Conservation (phyloP, 2,888 invertebrate species). For the Lobophora halterata region DNA sequence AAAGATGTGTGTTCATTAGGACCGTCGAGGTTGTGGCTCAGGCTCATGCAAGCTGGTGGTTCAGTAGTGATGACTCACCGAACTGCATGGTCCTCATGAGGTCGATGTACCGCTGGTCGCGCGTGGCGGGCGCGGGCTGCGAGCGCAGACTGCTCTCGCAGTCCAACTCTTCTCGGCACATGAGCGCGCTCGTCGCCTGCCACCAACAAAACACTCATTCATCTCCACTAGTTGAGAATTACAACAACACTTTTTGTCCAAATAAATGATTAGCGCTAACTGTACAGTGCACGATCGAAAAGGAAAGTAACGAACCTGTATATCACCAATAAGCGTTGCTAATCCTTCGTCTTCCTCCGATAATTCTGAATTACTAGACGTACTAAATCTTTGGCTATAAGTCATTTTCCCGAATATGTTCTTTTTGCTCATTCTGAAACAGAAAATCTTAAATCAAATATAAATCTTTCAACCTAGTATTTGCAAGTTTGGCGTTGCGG, state of each 20-base stretch:
- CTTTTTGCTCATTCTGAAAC: conserved; percentile 82
- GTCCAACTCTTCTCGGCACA: conserved; percentile 63
- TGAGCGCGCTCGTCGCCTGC: conserved; percentile 72
- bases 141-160: conserved; percentile 51
- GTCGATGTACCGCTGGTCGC: conserved; percentile 86
- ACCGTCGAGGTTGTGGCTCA: background rate
- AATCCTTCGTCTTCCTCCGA: conserved; percentile 94
- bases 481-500: no score
- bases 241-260: no score
- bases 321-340: conserved; percentile 93
- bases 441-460: conserved; percentile 8
- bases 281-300: no score
- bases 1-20: no score
- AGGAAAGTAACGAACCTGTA: no score
- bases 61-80: conserved; percentile 70
- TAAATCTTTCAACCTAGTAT: no score
- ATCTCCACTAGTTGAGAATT: no score
- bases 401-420: conserved; percentile 79
- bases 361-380: conserved; percentile 78
- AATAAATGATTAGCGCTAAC: no score
- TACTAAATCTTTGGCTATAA: conserved; percentile 77
- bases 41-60: background rate
- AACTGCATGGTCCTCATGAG: conserved; percentile 95
- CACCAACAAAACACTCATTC: no score
- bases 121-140: conserved; percentile 53